A percentile compares a stretch with the other conserved stretches of the same genome.
Conservation (phyloP, 2,888 invertebrate species). For the Zhuqinia jingwanae region DNA sequence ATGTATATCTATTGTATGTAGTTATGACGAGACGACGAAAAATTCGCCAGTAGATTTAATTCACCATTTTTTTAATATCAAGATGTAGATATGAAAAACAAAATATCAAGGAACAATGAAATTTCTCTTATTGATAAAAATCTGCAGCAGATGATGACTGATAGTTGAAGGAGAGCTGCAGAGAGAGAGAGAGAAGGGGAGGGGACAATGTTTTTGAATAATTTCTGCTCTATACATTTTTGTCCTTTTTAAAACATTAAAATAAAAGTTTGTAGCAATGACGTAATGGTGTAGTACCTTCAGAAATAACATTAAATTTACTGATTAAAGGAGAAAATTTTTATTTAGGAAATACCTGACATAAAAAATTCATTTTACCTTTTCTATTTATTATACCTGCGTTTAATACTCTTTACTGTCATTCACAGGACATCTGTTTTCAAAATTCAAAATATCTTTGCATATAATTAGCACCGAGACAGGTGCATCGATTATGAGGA, state of each 20-base stretch:
- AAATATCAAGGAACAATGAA: constrained; percentile 46
- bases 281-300: background rate
- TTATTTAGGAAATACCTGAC: too few relatives aligned
- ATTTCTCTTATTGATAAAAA: constrained; percentile 62
- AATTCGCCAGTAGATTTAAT: constrained; percentile 3
- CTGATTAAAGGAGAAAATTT: too few relatives aligned
- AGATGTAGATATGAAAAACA: constrained; percentile 49
- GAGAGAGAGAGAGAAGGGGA: too few relatives aligned
- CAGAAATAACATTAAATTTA: background rate
- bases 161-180: constrained; percentile 18
- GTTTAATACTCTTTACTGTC: too few relatives aligned
- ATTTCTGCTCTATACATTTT: background rate
- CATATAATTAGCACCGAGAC: too few relatives aligned
- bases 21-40: background rate
- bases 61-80: too few relatives aligned
- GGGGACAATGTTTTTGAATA: background rate
- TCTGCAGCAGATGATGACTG: constrained; percentile 39
- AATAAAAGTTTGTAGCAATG: background rate
- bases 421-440: too few relatives aligned
- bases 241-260: background rate
- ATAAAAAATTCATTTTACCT: too few relatives aligned
- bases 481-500: too few relatives aligned
- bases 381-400: too few relatives aligned
- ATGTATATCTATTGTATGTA: background rate
- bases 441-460: too few relatives aligned